Evolutionary conservation across 2,888 invertebrate genomes (phyloP).

Genomic region (Ophion costatus): DNA sequence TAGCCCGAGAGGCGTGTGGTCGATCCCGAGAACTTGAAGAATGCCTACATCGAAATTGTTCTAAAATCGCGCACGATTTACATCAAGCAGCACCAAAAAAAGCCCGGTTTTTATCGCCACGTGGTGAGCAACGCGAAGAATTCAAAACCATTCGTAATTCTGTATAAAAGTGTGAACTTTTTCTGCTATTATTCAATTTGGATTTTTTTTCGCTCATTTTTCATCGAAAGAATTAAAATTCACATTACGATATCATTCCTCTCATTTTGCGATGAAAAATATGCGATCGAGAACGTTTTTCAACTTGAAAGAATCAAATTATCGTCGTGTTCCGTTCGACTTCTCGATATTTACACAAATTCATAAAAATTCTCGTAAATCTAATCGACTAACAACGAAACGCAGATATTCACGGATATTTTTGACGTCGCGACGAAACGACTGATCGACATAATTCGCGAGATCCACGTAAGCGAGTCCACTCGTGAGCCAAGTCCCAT

Average conservation of each 20-base stretch:
- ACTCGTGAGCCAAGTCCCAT: conserved; percentile 63
- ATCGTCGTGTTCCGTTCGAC: conserved; percentile 12
- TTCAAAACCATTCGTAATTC: not conserved
- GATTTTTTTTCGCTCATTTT: too few relatives aligned
- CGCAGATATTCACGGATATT: conserved; percentile 74
- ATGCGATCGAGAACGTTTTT: not conserved
- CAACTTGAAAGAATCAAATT: not conserved
- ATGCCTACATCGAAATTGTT: conserved; percentile 73
- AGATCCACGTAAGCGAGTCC: conserved; percentile 65
- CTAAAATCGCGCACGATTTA: conserved; percentile 76
- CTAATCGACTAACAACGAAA: conserved; percentile 17
- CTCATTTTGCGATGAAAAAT: not conserved
- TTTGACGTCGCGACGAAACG: conserved; percentile 69
- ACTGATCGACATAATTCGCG: conserved; percentile 69
- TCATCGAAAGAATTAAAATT: too few relatives aligned
- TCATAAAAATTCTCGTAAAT: not conserved
- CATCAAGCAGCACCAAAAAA: conserved; percentile 75
- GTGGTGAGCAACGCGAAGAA: conserved; percentile 69
- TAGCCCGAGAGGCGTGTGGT: conserved; percentile 50
- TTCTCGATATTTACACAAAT: not conserved
- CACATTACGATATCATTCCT: too few relatives aligned
- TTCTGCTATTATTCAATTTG: not conserved
- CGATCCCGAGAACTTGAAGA: conserved; percentile 70
- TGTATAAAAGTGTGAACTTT: not conserved
- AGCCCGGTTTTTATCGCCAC: conserved; percentile 80